phyloP scores from a whole-genome alignment of 2,888 invertebrate species.

The Spilosoma lubricipeda region DNA sequence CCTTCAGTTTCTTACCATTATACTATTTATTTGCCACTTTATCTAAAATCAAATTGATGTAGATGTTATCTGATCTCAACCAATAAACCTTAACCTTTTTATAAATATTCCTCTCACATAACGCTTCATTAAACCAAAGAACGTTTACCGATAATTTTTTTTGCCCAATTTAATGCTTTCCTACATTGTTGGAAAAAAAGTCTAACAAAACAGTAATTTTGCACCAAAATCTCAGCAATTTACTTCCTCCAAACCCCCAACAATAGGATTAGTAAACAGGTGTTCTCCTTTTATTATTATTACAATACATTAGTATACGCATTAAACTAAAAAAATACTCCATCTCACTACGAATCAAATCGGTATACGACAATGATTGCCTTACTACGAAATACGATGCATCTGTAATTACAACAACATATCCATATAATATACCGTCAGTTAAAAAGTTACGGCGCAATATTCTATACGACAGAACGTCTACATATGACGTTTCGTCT shows the following conservation, averaged over 20 bases:
- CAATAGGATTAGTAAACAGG: conserved; percentile 82
- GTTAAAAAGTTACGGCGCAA: conserved; percentile 51
- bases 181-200: conserved; percentile 30
- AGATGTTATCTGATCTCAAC: neutral
- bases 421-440: conserved; percentile 57
- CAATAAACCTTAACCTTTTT: neutral
- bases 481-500: conserved; percentile 67
- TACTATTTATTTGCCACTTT: neutral
- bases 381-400: conserved; percentile 80
- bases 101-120: neutral
- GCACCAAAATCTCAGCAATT: conserved; percentile 66
- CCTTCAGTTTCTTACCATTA: neutral
- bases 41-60: neutral
- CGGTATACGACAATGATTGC: conserved; percentile 85
- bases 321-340: conserved; percentile 77
- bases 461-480: conserved; percentile 53
- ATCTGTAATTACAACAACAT: conserved; percentile 67
- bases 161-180: conserved; percentile 22
- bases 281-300: conserved; percentile 81
- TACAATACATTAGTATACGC: conserved; percentile 83
- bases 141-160: conserved; percentile 25
- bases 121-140: conserved; percentile 23
- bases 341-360: conserved; percentile 83
- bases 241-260: conserved; percentile 65
- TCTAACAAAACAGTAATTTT: conserved; percentile 57